Conservation (phyloP, 2,797 vertebrate species). For the Botia kubotai region DNA sequence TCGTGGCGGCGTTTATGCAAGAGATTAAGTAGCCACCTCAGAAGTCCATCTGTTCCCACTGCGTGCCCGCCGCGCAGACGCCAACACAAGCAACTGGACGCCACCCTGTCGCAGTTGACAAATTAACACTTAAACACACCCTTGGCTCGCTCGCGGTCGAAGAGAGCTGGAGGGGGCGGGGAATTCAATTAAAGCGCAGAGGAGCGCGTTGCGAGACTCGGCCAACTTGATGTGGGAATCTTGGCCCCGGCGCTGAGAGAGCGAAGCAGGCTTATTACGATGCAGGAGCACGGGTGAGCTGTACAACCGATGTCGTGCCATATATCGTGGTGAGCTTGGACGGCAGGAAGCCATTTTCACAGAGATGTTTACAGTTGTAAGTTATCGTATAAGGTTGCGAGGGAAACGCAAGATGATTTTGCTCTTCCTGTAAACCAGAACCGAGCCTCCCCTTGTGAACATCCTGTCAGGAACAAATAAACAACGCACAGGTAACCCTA, state of each 20-base stretch:
- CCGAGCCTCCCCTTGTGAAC: conserved; percentile 13
- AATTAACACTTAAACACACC: conserved; percentile 62
- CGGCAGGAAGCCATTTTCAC: conserved; percentile 63
- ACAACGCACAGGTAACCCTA: conserved; percentile 31
- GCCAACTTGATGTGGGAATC: conserved; percentile 12
- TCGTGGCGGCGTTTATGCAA: conserved; percentile 52
- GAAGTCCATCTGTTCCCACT: conserved; percentile 72
- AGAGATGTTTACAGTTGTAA: conserved; percentile 39
- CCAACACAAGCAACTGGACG: conserved; percentile 31
- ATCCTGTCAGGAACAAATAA: conserved; percentile 29
- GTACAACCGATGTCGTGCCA: conserved; percentile 70
- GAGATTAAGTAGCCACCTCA: conserved; percentile 66
- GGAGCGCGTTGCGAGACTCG: conserved; percentile 14
- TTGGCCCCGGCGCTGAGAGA: conserved; percentile 16
- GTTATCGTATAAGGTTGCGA: conserved; percentile 32
- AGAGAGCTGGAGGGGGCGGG: conserved; percentile 12
- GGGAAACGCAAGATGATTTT: conserved; percentile 27
- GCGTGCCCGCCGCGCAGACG: conserved; percentile 38
- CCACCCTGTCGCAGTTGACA: conserved; percentile 52
- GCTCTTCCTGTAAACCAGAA: conserved; percentile 33
- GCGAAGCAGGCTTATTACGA: conserved; percentile 10
- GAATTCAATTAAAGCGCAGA: conserved; percentile 42
- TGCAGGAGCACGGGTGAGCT: conserved; percentile 21
- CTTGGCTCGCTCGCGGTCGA: conserved; percentile 38
- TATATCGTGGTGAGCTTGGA: conserved; percentile 67